A percentile compares a stretch with the other conserved stretches of the same genome.
Conservation (phyloP, 2,797 vertebrate genomes). For the Anabas testudineus region DNA sequence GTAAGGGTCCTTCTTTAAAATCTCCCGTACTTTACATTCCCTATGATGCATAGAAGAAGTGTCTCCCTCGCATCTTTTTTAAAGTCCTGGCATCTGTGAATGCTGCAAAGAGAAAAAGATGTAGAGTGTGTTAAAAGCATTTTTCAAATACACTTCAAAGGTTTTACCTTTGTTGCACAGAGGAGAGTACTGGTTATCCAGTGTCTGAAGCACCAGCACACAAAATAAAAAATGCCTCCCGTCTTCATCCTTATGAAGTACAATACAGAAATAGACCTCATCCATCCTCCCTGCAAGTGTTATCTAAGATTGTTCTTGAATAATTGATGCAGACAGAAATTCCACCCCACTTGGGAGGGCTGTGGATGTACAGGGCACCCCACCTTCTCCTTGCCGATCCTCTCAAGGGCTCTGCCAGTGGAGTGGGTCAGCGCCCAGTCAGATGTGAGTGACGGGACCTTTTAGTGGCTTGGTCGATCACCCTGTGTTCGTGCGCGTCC, state of each 20-base stretch:
- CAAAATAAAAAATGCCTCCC: slow-evolving; percentile 81
- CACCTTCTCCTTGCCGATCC: slow-evolving; percentile 64
- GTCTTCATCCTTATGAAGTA: slow-evolving; percentile 82
- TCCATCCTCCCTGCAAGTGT: slow-evolving; percentile 78
- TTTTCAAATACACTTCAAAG: slow-evolving; percentile 63
- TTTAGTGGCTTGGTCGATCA: slow-evolving; percentile 71
- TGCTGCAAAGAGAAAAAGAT: slow-evolving; percentile 54
- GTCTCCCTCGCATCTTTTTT: slow-evolving; percentile 60
- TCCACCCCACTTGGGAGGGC: slow-evolving; percentile 75
- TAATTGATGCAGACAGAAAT: slow-evolving; percentile 84
- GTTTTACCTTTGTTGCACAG: slow-evolving; percentile 56
- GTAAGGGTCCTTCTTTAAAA: slow-evolving; percentile 54
- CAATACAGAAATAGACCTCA: slow-evolving; percentile 83
- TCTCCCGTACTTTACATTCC: slow-evolving; percentile 66
- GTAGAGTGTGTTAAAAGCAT: slow-evolving; percentile 60
- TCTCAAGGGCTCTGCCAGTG: slow-evolving; percentile 59
- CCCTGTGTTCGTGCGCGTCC: slow-evolving; percentile 62
- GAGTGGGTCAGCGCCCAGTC: slow-evolving; percentile 65
- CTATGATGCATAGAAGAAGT: slow-evolving; percentile 56
- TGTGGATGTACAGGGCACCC: slow-evolving; percentile 70
- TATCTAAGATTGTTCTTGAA: slow-evolving; percentile 82
- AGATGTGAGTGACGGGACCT: slow-evolving; percentile 73
- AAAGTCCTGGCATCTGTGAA: slow-evolving; percentile 73
- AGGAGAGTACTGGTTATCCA: slow-evolving; percentile 62
- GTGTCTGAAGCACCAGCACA: slow-evolving; percentile 68